A percentile compares a stretch with the other conserved stretches of the same genome.
phyloP scores from a whole-genome alignment of 1,140 invertebrate species.

The Halictus rubicundus region DNA sequence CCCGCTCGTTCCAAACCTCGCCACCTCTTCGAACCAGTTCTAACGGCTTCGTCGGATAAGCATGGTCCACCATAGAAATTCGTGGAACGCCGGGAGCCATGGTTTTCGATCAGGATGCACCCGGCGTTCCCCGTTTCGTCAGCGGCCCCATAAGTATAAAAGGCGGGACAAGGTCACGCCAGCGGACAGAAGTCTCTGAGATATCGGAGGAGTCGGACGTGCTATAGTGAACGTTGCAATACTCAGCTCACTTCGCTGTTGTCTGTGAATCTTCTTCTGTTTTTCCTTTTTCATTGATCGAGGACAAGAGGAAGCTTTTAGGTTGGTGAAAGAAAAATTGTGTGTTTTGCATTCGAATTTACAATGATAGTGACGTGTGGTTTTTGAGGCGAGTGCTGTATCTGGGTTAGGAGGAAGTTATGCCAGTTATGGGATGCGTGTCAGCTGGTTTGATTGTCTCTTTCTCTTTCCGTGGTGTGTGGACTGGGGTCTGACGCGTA shows the following conservation, averaged over 20 bases:
- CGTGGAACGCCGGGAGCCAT: background rate
- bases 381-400: no score
- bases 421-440: background rate
- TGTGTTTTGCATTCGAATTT: background rate
- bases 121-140: constrained; percentile 54
- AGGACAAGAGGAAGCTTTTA: background rate
- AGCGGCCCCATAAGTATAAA: constrained; percentile 57
- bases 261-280: background rate
- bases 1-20: background rate
- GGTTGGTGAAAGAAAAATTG: constrained; percentile 17
- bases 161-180: constrained; percentile 77
- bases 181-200: constrained; percentile 66
- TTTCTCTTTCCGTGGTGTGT: background rate
- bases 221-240: background rate
- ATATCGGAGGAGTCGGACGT: constrained; percentile 60
- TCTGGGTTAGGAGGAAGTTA: background rate
- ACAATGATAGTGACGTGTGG: background rate
- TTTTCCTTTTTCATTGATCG: background rate
- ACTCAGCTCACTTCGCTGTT: background rate
- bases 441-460: background rate
- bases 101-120: background rate
- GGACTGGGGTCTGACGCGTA: background rate
- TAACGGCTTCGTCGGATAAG: no score
- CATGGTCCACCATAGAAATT: background rate
- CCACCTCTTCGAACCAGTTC: no score